Evolutionary conservation across 2,113 vertebrate species (phyloP).

Genomic region (Alces alces): DNA sequence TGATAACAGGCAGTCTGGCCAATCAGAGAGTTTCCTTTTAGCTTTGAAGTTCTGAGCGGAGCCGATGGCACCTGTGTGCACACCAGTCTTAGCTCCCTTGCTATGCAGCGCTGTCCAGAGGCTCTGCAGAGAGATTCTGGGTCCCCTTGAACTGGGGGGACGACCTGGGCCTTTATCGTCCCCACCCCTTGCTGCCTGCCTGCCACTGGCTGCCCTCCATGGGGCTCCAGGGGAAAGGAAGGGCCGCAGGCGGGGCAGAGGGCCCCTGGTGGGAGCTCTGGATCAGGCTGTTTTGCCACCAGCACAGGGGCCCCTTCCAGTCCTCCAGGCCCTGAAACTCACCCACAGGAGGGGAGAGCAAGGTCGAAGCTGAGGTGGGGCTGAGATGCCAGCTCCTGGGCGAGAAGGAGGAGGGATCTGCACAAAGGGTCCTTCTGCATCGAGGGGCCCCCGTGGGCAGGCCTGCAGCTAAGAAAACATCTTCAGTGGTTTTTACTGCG

Average conservation of each 20-base stretch:
- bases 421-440: background rate
- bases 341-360: background rate
- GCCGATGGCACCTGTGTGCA: accelerated
- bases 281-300: background rate
- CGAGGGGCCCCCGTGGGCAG: background rate
- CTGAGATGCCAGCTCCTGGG: background rate
- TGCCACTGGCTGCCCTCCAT: background rate
- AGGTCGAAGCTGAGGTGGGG: background rate
- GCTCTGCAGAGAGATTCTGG: background rate
- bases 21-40: accelerated
- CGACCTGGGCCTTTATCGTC: background rate
- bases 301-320: background rate
- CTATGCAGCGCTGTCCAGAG: no score
- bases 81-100: accelerated
- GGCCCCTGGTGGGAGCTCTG: background rate
- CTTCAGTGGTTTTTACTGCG: background rate
- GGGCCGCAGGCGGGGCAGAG: background rate
- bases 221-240: background rate
- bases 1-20: background rate
- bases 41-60: background rate
- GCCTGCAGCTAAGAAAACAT: conserved; percentile 29
- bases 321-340: background rate
- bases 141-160: background rate
- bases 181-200: background rate
- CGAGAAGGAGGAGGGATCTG: background rate